Conservation (phyloP, 37 sponge, comb jelly and placozoan genomes). For the Beroe forskalii region DNA sequence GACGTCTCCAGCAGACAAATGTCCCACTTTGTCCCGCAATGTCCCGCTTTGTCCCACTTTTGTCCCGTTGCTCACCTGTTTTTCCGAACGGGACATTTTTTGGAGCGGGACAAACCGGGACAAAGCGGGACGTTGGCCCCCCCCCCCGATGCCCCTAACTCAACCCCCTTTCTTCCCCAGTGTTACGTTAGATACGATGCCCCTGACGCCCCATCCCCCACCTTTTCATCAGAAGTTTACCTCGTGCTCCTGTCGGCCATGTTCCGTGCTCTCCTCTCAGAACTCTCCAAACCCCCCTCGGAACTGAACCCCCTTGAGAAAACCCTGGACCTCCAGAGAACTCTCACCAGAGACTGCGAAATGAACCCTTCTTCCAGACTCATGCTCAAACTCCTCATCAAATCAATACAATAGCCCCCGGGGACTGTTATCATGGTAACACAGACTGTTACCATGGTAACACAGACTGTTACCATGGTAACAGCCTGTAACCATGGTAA, state of each 20-base stretch:
- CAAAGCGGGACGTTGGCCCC: too few species aligned
- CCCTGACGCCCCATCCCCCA: constrained; percentile 3
- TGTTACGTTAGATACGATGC: background rate
- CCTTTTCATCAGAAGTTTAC: constrained; percentile 14
- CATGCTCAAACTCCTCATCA: background rate
- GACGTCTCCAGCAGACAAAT: too few species aligned
- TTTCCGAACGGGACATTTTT: too few species aligned
- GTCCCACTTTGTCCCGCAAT: too few species aligned
- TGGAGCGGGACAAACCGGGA: too few species aligned
- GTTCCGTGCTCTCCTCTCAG: constrained; percentile 20
- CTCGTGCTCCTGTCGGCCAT: constrained; percentile 12
- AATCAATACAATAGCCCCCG: background rate
- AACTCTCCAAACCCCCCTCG: constrained; percentile 19
- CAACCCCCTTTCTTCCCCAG: too few species aligned
- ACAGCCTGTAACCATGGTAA: too few species aligned
- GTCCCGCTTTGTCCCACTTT: too few species aligned
- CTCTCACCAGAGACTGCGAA: background rate
- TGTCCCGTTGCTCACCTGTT: too few species aligned
- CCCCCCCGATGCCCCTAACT: too few species aligned
- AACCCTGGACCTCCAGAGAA: background rate
- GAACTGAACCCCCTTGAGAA: constrained; percentile 25
- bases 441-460: too few species aligned
- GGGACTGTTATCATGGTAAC: background rate
- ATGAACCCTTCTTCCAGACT: background rate
- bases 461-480: too few species aligned